A percentile compares a stretch with the other conserved stretches of the same genome.
phyloP scores from a whole-genome alignment of 2,888 invertebrate species.

The Tipula lateralis region DNA sequence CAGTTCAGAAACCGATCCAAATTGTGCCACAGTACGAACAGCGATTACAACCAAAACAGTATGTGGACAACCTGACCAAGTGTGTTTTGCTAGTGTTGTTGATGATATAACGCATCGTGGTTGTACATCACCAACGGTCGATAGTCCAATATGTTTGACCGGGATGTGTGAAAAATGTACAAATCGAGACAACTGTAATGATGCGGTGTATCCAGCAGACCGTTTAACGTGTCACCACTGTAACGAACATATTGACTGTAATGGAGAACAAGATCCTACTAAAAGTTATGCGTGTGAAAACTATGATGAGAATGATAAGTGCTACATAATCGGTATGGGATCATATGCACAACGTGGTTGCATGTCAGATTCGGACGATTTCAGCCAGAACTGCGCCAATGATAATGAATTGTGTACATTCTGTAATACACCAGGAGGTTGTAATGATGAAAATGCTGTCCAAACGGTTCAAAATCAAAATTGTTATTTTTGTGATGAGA shows the following conservation, averaged over 20 bases:
- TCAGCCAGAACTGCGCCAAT: neutral
- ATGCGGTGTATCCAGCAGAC: neutral
- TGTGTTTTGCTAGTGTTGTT: neutral
- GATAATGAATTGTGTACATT: neutral
- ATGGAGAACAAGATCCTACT: neutral
- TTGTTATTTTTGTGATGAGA: neutral
- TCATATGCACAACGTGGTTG: neutral
- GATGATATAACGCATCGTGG: neutral
- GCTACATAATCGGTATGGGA: neutral
- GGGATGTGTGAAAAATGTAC: neutral
- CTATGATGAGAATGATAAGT: neutral
- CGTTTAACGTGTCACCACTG: neutral
- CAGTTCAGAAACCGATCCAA: neutral
- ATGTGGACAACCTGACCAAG: neutral
- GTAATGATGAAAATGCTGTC: neutral
- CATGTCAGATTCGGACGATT: neutral
- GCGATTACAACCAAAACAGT: neutral
- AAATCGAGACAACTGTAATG: neutral
- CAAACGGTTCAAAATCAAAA: no score
- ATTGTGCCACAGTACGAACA: neutral
- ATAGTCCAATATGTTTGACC: neutral
- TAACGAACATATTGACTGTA: neutral
- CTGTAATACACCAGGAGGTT: neutral
- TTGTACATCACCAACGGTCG: neutral
- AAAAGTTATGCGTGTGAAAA: neutral